Evolutionary conservation across 1,140 invertebrate species (phyloP), one percentile per base, ranked within the genome.

Genomic region (Neodiprion virginianus): DNA sequence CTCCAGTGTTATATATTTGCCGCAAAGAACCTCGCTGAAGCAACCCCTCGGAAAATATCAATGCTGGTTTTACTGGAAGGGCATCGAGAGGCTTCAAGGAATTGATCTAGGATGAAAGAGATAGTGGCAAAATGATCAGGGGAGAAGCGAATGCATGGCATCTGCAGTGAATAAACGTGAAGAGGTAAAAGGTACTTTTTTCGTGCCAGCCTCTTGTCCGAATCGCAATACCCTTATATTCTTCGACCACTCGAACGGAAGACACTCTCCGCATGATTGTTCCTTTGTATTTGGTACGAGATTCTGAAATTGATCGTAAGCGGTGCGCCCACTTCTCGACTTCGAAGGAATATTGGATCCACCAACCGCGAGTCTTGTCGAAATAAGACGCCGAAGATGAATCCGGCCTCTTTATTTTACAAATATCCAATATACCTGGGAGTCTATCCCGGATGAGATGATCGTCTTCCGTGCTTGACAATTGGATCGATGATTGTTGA

Each of bases 321-420:
- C 53, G 53, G 53, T 8, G 3, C 53, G 53, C 53, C 40, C 76
- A 80, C 75, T 80, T 79, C 79, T 81, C 80, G 80, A 79, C 80
- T 78, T 79, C 79, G 80, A 81, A 81, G 80, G 80, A 81, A 81
- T 81, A 81, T 81, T 81, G 80, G 80, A 77, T 74, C 72, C 79
- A 73, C 67, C 67, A 40, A 1, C 5, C 5, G 49, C 67, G 73
- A 77, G 77, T 81, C 76, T 74, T 76, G 76, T 77, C 79, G 79
- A 81, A 81, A 81, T 80, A 81, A 81, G 80, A 79, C 53, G n/a
- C 53, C n/a, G 53, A 5, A 14, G 11, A 17, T 79, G 76, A 76
- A 72, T 71, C 76, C 48, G 74, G 76, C 79, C 77, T 79, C 77
- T 81, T 81, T 80, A 80, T 80, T 81, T 78, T 79, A 75, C 76